Percentiles rank a stretch among this genome's conserved stretches.
Conservation (phyloP, 2,113 vertebrate species). For the Octodon degus region DNA sequence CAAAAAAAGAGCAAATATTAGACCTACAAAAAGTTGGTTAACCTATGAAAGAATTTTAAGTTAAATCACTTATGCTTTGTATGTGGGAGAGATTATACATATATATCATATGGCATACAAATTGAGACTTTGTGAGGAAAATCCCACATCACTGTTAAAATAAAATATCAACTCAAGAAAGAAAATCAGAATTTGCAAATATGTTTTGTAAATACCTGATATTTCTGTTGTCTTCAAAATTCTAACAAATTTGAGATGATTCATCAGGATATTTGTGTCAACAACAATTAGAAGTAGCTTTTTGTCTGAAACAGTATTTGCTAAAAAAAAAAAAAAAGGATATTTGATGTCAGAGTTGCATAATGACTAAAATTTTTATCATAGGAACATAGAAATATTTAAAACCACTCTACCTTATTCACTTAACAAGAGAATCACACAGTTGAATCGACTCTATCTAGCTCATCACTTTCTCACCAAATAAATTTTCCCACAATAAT, state of each 20-base stretch:
- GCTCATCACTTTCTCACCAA: background rate
- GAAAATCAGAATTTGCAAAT: slow-evolving; percentile 50
- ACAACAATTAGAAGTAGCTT: slow-evolving; percentile 91
- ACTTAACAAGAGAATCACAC: background rate
- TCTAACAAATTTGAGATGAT: slow-evolving; percentile 93
- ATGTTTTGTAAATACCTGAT: slow-evolving; percentile 87
- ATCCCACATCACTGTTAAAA: background rate
- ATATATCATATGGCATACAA: background rate
- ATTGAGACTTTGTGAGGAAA: background rate
- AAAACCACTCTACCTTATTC: background rate
- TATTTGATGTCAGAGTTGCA: background rate
- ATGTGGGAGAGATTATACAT: background rate
- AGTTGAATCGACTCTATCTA: background rate
- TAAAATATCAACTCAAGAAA: slow-evolving; percentile 39
- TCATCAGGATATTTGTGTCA: slow-evolving; percentile 97
- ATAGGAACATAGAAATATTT: background rate
- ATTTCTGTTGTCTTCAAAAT: slow-evolving; percentile 89
- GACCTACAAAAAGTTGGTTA: background rate
- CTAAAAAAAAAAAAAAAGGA: slow-evolving; percentile 66
- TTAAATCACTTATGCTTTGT: background rate
- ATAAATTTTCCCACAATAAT: background rate
- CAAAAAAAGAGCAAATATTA: background rate
- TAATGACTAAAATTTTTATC: slow-evolving; percentile 25
- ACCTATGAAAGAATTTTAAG: background rate
- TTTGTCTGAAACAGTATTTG: slow-evolving; percentile 84